Conservation (phyloP, 2,888 invertebrate species). For the Drosophila meridiana region DNA sequence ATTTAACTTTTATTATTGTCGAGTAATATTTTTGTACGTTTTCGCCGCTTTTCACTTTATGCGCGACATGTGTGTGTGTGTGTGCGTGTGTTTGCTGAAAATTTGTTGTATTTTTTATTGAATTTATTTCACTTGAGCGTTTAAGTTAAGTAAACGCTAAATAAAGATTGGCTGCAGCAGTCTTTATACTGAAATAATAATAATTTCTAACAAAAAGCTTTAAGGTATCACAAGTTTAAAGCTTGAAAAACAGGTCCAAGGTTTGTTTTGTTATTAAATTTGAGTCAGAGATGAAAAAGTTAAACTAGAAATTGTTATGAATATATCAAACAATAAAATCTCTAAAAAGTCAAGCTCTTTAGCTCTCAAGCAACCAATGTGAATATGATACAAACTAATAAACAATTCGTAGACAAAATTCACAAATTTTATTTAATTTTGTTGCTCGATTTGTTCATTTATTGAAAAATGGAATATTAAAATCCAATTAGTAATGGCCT, state of each 20-base stretch:
- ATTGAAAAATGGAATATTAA: not conserved
- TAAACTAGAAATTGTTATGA: not conserved
- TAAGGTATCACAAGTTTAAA: not conserved
- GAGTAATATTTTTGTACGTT: constrained; percentile 38
- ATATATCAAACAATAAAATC: not conserved
- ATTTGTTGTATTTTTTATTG: constrained; percentile 54
- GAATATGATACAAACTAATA: too few relatives aligned
- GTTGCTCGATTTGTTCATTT: not conserved
- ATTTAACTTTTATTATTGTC: constrained; percentile 69
- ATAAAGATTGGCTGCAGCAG: not conserved
- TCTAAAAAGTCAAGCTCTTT: not conserved
- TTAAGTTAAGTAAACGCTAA: constrained; percentile 1
- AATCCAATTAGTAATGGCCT: not conserved
- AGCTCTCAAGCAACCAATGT: not conserved
- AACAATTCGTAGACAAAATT: not conserved
- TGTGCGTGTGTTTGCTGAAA: constrained; percentile 31
- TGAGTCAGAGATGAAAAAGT: not conserved
- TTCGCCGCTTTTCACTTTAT: constrained; percentile 16
- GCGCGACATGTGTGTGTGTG: constrained; percentile 8
- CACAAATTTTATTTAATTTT: not conserved
- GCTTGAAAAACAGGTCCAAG: not conserved
- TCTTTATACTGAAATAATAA: not conserved
- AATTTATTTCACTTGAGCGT: constrained; percentile 57
- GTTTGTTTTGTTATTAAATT: not conserved
- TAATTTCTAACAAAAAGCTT: not conserved